Evolutionary conservation across 2,888 invertebrate genomes (phyloP).

Genomic region (Drosophila bunnanda): DNA sequence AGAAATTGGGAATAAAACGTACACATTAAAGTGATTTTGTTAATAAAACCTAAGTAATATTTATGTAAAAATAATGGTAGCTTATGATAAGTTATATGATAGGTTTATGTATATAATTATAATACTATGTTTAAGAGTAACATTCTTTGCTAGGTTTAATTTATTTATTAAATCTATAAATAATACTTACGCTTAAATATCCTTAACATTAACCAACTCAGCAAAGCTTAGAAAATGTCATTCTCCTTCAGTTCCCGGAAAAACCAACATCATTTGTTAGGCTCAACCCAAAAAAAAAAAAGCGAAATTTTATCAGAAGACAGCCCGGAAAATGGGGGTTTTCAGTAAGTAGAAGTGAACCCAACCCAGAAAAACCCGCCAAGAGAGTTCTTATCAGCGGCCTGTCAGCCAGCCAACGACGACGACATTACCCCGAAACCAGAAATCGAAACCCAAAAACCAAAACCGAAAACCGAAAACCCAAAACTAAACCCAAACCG

Average conservation of each 20-base stretch:
- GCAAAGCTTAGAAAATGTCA: not conserved
- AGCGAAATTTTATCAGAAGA: slow-evolving; percentile 61
- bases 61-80: too few relatives aligned
- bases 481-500: slow-evolving; percentile 3
- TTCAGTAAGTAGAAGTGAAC: slow-evolving; percentile 15
- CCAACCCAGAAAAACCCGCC: slow-evolving; percentile 60
- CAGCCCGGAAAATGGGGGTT: slow-evolving; percentile 23
- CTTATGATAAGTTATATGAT: too few relatives aligned
- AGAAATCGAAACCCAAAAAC: slow-evolving; percentile 9
- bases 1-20: too few relatives aligned
- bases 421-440: slow-evolving; percentile 25
- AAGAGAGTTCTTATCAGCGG: slow-evolving; percentile 60
- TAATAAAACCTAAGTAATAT: too few relatives aligned
- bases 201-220: not conserved
- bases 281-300: slow-evolving; percentile 54
- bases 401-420: slow-evolving; percentile 60
- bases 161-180: too few relatives aligned
- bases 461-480: slow-evolving; percentile 4
- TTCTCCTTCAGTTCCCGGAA: not conserved
- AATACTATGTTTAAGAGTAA: too few relatives aligned
- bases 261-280: slow-evolving; percentile 59
- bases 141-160: too few relatives aligned
- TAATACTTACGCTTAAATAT: too few relatives aligned
- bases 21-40: too few relatives aligned
- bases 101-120: too few relatives aligned